These are phyloP conservation scores for Rotaria sp. DNA, from an alignment of 2,888 invertebrate genomes.

Conservation along the genomic window DNA sequence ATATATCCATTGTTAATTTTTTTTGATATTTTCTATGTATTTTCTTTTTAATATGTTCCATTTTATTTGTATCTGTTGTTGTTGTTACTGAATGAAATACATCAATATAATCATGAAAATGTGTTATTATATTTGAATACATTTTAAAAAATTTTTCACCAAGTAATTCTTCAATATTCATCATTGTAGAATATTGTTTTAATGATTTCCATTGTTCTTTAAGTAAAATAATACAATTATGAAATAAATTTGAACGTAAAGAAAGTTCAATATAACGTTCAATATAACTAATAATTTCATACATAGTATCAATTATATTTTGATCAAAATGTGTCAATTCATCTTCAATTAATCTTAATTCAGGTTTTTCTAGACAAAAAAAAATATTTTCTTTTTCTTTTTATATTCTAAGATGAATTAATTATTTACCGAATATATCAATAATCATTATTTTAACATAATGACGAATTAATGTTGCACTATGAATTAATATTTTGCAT, in stretches of 20 bases:
- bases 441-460: neutral
- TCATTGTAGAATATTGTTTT: neutral
- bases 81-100: neutral
- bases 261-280: conserved; percentile 2
- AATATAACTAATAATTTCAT: neutral
- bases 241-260: neutral
- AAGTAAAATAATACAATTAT: neutral
- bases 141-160: conserved; percentile 7
- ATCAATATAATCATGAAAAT: conserved; percentile 19
- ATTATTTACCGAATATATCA: neutral
- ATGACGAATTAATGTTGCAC: neutral
- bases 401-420: neutral
- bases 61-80: neutral
- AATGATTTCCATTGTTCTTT: conserved; percentile 30
- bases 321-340: neutral
- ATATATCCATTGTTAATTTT: conserved; percentile 5
- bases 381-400: neutral
- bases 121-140: neutral
- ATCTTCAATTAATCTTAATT: neutral
- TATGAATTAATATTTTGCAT: conserved; percentile 26
- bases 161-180: neutral
- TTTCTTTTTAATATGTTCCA: conserved; percentile 26
- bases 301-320: neutral
- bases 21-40: neutral
- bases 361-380: neutral